phyloP scores from a whole-genome alignment of 2,797 vertebrate genomes.

The Florisuga fusca region DNA sequence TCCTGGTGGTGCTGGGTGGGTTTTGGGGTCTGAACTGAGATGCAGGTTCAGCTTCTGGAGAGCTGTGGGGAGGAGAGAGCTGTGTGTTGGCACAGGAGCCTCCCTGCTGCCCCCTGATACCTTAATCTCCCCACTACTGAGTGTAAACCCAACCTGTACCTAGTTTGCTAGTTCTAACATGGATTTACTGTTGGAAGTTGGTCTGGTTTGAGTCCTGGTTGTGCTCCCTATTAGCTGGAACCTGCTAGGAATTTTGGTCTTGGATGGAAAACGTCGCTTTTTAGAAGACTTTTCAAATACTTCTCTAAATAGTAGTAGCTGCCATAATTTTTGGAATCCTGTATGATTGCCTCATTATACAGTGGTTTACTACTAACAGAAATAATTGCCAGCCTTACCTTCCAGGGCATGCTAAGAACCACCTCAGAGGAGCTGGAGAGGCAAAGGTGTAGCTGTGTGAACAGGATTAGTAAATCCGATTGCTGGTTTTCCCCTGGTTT shows the following conservation, averaged over 20 bases:
- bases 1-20: accelerated
- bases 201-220: not conserved
- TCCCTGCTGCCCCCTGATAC: not conserved
- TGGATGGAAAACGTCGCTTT: not conserved
- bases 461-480: not conserved
- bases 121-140: not conserved
- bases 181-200: not conserved
- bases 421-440: not conserved
- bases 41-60: not conserved
- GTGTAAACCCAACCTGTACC: not conserved
- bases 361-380: not conserved
- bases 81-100: not conserved
- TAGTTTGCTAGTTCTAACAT: not conserved
- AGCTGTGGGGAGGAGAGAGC: accelerated
- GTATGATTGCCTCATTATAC: not conserved
- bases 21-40: not conserved
- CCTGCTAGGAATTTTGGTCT: not conserved
- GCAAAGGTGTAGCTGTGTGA: not conserved
- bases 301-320: not conserved
- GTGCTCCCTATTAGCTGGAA: not conserved
- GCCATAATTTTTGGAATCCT: not conserved
- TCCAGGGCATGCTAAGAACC: not conserved
- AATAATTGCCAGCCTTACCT: not conserved
- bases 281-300: not conserved
- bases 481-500: not conserved